Base-by-base conservation (phyloP, 2,888 invertebrate genomes). In the Stenichneumon culpator region DNA sequence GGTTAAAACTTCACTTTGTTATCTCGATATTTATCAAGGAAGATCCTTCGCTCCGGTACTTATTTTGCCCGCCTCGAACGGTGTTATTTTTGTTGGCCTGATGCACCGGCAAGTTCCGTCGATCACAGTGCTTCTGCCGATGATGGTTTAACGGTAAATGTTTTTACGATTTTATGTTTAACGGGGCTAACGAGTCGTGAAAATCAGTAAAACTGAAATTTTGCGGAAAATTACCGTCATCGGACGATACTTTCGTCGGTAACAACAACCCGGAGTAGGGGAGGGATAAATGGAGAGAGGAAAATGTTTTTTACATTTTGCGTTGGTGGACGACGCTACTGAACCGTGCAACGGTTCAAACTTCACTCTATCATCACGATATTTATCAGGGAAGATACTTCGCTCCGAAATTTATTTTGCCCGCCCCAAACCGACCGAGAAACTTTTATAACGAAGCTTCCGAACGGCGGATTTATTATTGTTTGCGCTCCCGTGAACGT, bases 201-300 rank as follows among this genome's bases (percentile, higher is more conserved):
- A 39, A 52, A 14, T 52, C n/a, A 11, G 39, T 11, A 39, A 39
- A 39, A 39, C 11, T 9, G 39, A 39, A 81, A 84, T 81, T 81
- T 69, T 78, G 73, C 68, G 52, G 63, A 36, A 78, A 65, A 84
- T 81, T 79, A 82, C 68, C 73, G 69, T 82, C 39, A 68, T 54
- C 54, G 52, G 65, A 54, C 77, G 32, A 74, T 69, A 74, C 65
- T 78, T 81, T 50, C 19, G 14, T 32, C n/a, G 14, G 52, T 36
- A 25, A 14, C 65, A 60, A 70, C 70, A 50, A 52, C 16, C n/a
- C 25, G 14, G 44, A 14, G 25, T 44, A 3, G 44, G 60, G 16
- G n/a, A 4, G 60, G 3, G 16, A 32, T 32, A 7, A 25, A 16
- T 2, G 32, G 28, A 32, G 60, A 6, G 60, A 32, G 32, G 2